Evolutionary conservation across 2,797 vertebrate genomes (phyloP), one percentile per base, ranked within the genome.

Genomic region (Propithecus perrieri): DNA sequence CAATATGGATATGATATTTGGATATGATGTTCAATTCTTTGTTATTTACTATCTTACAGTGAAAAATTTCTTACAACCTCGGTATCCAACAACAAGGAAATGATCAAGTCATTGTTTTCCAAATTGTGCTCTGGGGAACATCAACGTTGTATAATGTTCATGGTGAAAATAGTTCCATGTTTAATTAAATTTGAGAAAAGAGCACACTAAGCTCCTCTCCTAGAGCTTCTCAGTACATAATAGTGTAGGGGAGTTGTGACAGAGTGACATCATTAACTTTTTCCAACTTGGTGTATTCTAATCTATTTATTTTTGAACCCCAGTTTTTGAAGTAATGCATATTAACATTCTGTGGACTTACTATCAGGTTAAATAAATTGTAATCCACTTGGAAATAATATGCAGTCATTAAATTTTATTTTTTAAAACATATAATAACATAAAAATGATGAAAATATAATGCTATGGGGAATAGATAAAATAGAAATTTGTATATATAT

Each of bases 161-260:
- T 55, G 38, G 22, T 85, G 28, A 79, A 91, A 91, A 55, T 26
- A 24, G 53, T 79, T 59, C 35, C 17, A 43, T 10, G 10, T 85
- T 92, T 89, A 72, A 81, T 92, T 88, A 91, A 74, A 13, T 93
- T 74, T 81, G 83, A 96, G 46, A 92, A 86, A 86, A 84, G 35
- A 89, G 26, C 13, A 55, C 41, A 12, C 4, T 43, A 38, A 63
- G 28, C 8, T n/a, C 20, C 13, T 75, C 12, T 91, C 55, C 20
- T 76, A 33, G 59, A 95, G 35, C 48, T 38, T 85, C 72, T 24
- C 1, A 28, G 38, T 55, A 35, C 38, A n/a, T 28, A 61, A 50
- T 17, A 61, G 35, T 28, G 30, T 13, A 38, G 38, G 0, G 22
- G 20, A 63, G 22, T 57, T 94, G 15, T 61, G 71, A 89, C 18